Percentiles rank a stretch among this genome's conserved stretches.
Conservation (phyloP, 2,888 invertebrate genomes). For the Drosophila yooni region DNA sequence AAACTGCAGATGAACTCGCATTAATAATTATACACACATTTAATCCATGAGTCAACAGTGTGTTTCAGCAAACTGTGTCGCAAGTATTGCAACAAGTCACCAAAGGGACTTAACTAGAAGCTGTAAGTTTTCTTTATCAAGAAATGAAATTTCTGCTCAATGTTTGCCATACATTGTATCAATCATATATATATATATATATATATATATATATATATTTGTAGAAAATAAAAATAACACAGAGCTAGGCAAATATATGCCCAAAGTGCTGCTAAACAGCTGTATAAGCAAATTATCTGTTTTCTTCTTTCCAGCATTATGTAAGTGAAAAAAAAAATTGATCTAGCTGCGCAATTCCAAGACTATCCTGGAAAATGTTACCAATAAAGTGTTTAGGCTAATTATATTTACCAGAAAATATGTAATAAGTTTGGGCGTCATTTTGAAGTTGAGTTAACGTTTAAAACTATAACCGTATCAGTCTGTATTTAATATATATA, state of each 20-base stretch:
- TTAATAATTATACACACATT: neutral
- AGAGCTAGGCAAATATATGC: neutral
- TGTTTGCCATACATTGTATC: neutral
- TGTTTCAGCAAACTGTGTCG: neutral
- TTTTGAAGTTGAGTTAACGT: conserved; percentile 34
- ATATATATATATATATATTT: neutral
- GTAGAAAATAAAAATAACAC: neutral
- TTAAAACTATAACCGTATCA: conserved; percentile 51
- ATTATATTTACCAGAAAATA: conserved; percentile 81
- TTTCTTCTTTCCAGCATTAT: conserved; percentile 2
- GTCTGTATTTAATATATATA: conserved; percentile 49
- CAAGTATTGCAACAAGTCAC: neutral
- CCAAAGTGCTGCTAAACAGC: neutral
- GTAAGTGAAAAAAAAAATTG: neutral
- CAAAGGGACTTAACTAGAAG: neutral
- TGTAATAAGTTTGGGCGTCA: conserved; percentile 82
- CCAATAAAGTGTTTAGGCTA: neutral
- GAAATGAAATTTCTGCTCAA: neutral
- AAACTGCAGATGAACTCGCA: neutral
- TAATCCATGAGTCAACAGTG: conserved; percentile 32
- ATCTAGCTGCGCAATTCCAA: neutral
- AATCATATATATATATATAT: neutral
- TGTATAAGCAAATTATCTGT: neutral
- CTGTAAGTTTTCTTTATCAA: neutral
- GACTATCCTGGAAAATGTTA: neutral